Evolutionary conservation across 2,888 invertebrate species (phyloP), one percentile per base, ranked within the genome.

Genomic region (Anorthoa munda): DNA sequence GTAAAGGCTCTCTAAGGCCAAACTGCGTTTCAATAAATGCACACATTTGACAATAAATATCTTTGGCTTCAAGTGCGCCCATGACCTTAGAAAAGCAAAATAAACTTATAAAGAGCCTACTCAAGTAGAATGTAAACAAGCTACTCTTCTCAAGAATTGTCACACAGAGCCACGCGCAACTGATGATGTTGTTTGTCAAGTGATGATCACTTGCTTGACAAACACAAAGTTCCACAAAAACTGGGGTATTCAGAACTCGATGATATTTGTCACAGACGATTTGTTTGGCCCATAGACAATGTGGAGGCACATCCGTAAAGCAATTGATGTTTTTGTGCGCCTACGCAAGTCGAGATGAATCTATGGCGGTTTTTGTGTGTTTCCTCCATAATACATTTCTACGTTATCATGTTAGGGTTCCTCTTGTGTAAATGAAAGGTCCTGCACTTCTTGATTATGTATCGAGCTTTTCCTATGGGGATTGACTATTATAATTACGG

Each of bases 201-300:
- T 31, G 26, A 46, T 31, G 21, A 26, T 64, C 51, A 61, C 39
- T 53, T 18, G 26, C 23, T 39, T 68, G 55, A 71, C 56, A 59
- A 80, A 70, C 63, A 64, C 59, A 45, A 39, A 4, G 21, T 12
- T 59, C 4, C 2, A 76, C 72, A 82, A 82, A 81, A 84, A 82
- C 60, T 70, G 45, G 66, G 82, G 66, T 76, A 70, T 82, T 81
- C 69, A 78, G 68, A 66, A n/a, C 66, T 80, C 45, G 46, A 76
- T 56, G 59, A 59, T 74, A 66, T 72, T 81, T 66, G 76, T 76
- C 72, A 64, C 72, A 23, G 72, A n/a, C 58, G 53, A 81, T 76
- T 81, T 76, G 68, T 84, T 81, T 81, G 64, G 69, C 56, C 7
- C 61, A 63, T 39, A 60, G 56, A 72, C 84, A 81, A 75, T 82